These are phyloP conservation scores for Hirudo medicinalis DNA, from an alignment of 1,140 invertebrate genomes.

Conservation along the genomic window DNA sequence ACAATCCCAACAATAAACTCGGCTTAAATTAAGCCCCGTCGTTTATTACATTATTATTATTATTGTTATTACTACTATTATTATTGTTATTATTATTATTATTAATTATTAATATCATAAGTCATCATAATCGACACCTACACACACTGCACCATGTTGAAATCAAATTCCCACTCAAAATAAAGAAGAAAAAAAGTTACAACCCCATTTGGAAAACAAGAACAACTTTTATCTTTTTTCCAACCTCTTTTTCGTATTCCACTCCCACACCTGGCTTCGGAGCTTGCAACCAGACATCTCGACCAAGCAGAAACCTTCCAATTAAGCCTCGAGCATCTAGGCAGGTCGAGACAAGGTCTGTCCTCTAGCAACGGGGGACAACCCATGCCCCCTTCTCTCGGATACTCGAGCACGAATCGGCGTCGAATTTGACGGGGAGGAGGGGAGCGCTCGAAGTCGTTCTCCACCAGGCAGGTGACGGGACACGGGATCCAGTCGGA, in stretches of 20 bases:
- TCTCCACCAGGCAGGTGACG: conserved; percentile 36
- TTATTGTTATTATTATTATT: no score
- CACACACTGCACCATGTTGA: no score
- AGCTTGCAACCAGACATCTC: conserved; percentile 11
- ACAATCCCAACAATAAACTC: no score
- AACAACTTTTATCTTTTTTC: not conserved
- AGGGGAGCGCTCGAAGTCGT: not conserved
- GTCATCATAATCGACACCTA: no score
- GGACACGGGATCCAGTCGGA: conserved; percentile 50
- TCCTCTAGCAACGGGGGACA: conserved; percentile 21
- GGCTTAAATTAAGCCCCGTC: no score
- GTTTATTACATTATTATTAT: no score
- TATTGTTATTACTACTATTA: no score
- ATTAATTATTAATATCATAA: no score
- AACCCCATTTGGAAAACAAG: not conserved
- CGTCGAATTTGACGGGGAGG: not conserved
- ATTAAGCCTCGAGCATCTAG: conserved; percentile 12
- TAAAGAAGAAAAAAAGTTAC: not conserved
- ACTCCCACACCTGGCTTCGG: conserved; percentile 19
- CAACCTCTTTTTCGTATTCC: conserved; percentile 20
- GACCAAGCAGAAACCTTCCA: conserved; percentile 22
- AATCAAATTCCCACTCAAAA: not conserved
- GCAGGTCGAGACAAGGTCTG: conserved; percentile 16
- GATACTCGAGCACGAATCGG: conserved; percentile 16
- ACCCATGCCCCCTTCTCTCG: not conserved